phyloP scores from a whole-genome alignment of 2,888 invertebrate genomes.

The Diplazon laetatorius region DNA sequence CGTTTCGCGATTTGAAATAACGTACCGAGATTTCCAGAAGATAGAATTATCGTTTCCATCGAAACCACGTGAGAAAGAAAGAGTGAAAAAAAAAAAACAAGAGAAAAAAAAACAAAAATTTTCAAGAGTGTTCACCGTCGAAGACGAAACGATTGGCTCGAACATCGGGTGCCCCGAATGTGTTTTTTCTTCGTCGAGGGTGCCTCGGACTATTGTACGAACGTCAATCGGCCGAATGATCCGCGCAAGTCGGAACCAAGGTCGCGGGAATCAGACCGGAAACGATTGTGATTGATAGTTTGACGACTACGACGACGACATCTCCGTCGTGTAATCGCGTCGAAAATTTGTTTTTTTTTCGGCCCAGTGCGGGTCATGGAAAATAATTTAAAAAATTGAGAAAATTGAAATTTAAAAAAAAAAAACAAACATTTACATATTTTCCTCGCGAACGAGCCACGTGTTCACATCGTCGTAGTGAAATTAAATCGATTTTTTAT shows the following conservation, averaged over 20 bases:
- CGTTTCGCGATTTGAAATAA: too few species aligned
- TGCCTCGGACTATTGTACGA: constrained; percentile 14
- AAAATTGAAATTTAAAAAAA: too few species aligned
- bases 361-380: too few species aligned
- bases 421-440: too few species aligned
- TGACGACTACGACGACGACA: constrained; percentile 30
- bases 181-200: constrained; percentile 50
- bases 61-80: too few species aligned
- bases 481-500: neutral
- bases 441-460: too few species aligned
- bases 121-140: constrained; percentile 8
- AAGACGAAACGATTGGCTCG: constrained; percentile 36
- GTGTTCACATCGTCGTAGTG: neutral
- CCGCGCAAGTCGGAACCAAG: constrained; percentile 57
- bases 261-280: constrained; percentile 65
- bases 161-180: constrained; percentile 18
- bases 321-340: neutral
- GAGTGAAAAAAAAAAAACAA: neutral
- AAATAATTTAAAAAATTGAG: too few species aligned
- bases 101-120: neutral
- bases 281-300: constrained; percentile 67
- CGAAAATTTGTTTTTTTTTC: too few species aligned
- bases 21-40: too few species aligned
- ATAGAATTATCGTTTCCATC: too few species aligned
- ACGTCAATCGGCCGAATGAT: constrained; percentile 61